Percentiles rank a stretch among this genome's conserved stretches.
phyloP scores from a whole-genome alignment of 2,113 vertebrate species.

The Ciconia maguari region DNA sequence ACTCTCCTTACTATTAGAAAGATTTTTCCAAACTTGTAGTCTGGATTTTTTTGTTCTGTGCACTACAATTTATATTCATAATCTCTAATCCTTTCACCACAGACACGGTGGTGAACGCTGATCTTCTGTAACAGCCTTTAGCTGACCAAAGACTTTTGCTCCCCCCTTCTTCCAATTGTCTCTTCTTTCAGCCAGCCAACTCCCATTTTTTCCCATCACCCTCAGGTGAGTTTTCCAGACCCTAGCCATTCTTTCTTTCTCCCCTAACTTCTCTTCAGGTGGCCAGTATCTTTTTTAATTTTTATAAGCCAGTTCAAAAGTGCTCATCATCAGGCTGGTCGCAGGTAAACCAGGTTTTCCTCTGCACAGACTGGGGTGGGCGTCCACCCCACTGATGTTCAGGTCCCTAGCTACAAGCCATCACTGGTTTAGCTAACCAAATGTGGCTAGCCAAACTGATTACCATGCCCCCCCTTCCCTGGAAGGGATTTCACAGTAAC shows the following conservation, averaged over 20 bases:
- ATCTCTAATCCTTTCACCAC: neutral
- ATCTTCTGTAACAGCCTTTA: neutral
- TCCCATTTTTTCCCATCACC: neutral
- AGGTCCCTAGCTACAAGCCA: neutral
- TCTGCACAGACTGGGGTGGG: neutral
- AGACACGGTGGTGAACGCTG: neutral
- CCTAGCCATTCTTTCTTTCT: neutral
- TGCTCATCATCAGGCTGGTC: rapidly evolving
- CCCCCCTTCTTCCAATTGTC: neutral
- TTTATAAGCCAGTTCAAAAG: neutral
- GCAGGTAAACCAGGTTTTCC: neutral
- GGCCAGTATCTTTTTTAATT: neutral
- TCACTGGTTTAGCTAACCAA: neutral
- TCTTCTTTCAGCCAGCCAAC: neutral
- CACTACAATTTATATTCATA: neutral
- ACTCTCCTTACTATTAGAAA: neutral
- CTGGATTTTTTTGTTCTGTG: neutral
- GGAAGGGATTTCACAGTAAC: neutral
- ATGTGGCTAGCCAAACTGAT: neutral
- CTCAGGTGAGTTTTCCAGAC: neutral
- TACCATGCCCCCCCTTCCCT: neutral
- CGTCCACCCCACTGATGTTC: neutral
- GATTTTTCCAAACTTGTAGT: too few species aligned
- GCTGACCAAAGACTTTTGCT: neutral
- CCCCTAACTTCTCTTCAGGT: neutral